Conservation (phyloP, 64 coral and sea anemone genomes). For the Porites australiensis region DNA sequence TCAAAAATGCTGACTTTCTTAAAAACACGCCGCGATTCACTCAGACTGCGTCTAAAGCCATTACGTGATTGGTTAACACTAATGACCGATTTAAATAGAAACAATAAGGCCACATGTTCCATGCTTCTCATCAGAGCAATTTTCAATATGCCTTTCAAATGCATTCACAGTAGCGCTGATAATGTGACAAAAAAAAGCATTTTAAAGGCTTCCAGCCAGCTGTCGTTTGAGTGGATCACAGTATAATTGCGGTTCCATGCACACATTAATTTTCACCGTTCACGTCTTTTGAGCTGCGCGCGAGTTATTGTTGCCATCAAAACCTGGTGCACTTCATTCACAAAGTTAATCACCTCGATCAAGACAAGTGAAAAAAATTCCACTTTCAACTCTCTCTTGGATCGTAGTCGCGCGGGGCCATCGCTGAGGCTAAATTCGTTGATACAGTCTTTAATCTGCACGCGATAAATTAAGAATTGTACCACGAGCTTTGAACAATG, state of each 20-base stretch:
- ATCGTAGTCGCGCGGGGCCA: not conserved
- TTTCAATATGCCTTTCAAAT: conserved; percentile 90
- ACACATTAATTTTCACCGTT: conserved; percentile 29
- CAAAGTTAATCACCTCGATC: conserved; percentile 57
- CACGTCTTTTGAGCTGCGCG: conserved; percentile 38
- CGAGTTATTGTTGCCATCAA: conserved; percentile 18
- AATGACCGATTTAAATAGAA: conserved; percentile 79
- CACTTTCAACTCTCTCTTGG: conserved; percentile 18
- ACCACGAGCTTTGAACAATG: conserved; percentile 65
- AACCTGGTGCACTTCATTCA: conserved; percentile 23
- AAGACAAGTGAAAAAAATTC: conserved; percentile 28
- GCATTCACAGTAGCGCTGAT: conserved; percentile 82
- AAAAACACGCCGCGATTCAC: conserved; percentile 70
- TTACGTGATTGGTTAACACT: conserved; percentile 68
- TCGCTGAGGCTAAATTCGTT: conserved; percentile 4
- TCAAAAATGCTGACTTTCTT: conserved; percentile 59
- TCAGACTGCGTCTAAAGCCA: not conserved
- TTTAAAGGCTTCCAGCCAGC: conserved; percentile 63
- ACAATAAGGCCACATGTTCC: conserved; percentile 96
- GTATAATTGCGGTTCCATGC: conserved; percentile 58
- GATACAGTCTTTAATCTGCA: conserved; percentile 16
- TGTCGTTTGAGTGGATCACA: conserved; percentile 55
- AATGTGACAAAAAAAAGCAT: conserved; percentile 81
- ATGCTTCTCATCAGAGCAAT: conserved; percentile 81
- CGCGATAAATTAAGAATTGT: conserved; percentile 19